A percentile compares a stretch with the other conserved stretches of the same genome.
Evolutionary conservation across 2,888 invertebrate genomes (phyloP).

Genomic region (Lasioglossum zephyrum): DNA sequence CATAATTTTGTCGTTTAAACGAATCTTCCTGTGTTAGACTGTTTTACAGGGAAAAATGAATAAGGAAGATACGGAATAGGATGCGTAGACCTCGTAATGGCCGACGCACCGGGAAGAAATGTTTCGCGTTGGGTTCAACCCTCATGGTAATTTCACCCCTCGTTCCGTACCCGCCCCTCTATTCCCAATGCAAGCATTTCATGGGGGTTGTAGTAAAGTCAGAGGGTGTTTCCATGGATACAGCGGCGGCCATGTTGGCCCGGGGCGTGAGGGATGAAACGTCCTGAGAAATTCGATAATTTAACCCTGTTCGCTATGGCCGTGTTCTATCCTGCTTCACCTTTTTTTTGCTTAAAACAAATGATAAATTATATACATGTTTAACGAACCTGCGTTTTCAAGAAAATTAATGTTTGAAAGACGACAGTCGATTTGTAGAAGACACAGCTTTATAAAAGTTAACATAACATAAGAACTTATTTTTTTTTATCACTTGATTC

Average conservation of each 20-base stretch:
- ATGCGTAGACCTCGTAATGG: slow-evolving; percentile 44
- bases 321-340: neutral
- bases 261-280: slow-evolving; percentile 72
- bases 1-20: neutral
- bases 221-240: slow-evolving; percentile 74
- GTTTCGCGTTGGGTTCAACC: slow-evolving; percentile 49
- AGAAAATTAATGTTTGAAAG: neutral
- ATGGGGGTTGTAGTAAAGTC: slow-evolving; percentile 33
- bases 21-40: neutral
- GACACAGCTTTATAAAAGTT: too few species aligned
- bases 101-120: slow-evolving; percentile 34
- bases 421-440: neutral
- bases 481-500: neutral
- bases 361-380: neutral
- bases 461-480: neutral
- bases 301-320: slow-evolving; percentile 59
- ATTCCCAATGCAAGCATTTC: slow-evolving; percentile 42
- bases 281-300: slow-evolving; percentile 66
- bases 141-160: slow-evolving; percentile 48
- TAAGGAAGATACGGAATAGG: slow-evolving; percentile 12
- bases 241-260: slow-evolving; percentile 74
- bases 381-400: neutral
- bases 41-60: slow-evolving; percentile 14
- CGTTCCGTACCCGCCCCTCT: slow-evolving; percentile 55
- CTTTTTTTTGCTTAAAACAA: neutral